Evolutionary conservation across 1,140 invertebrate species (phyloP), one percentile per base, ranked within the genome.

Genomic region (Drosophila rufa): DNA sequence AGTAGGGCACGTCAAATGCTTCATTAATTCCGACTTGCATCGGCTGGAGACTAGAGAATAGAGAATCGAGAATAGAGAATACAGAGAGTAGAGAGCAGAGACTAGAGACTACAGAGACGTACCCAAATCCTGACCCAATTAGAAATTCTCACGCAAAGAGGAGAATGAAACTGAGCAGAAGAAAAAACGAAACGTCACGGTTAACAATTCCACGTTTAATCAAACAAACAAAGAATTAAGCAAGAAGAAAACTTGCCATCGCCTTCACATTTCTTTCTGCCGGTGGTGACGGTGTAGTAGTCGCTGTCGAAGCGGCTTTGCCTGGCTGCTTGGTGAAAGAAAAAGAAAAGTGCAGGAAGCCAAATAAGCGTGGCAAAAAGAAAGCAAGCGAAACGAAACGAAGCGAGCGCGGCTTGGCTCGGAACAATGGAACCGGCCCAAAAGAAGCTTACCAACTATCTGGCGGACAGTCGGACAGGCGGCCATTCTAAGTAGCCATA

Each of bases 191-290:
- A 90, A 80, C 82, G 85, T 90, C 85, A 90, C 85, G 85, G 51
- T 76, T 70, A 90, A 79, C 85, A 85, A 82, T 71, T 91, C 77
- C 81, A 80, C 79, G 83, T 82, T 90, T 85, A 90, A 90, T 90
- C 81, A 90, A 81, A 71, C 75, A 59, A 78, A 82, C 65, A 77
- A 69, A 64, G 73, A 75, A 80, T 79, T 79, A 79, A 53, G 68
- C 78, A 55, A 81, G 79, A 81, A 80, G 51, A 57, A 73, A 64
- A 70, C 59, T 40, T 61, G 50, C 70, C 53, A 71, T 74, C 40
- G 71, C 70, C 70, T 75, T 76, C 45, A 59, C 67, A 73, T 51
- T 60, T 74, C 36, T 56, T 42, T 42, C 40, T 50, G 66, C 45
- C 43, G 64, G 61, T 66, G 17, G 53, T 55, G 19, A 33, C 38